phyloP scores from a whole-genome alignment of 2,797 vertebrate genomes.

The Malurus leucopterus region DNA sequence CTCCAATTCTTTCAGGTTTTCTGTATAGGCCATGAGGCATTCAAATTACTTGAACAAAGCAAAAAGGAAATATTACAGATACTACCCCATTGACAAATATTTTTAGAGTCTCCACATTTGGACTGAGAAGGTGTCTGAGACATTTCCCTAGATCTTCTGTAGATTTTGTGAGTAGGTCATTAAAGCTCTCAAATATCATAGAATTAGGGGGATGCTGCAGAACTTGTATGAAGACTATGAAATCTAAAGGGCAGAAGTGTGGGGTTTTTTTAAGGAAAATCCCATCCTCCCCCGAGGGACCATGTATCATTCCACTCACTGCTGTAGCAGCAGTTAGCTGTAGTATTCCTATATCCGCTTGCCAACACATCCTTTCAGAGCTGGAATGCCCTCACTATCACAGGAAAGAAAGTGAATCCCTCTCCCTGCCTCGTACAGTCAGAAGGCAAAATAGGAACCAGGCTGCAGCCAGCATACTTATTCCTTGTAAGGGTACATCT shows the following conservation, averaged over 20 bases:
- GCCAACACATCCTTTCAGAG: background rate
- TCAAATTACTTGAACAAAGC: background rate
- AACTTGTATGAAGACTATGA: background rate
- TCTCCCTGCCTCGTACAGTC: background rate
- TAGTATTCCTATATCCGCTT: fast-evolving
- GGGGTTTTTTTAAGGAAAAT: fast-evolving
- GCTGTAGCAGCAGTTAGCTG: background rate
- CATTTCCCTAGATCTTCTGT: background rate
- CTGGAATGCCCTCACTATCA: background rate
- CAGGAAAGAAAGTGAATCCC: background rate
- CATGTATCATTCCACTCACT: background rate
- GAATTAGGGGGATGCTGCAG: background rate
- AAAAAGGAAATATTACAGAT: background rate
- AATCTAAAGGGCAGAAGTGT: background rate
- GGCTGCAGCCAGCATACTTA: background rate
- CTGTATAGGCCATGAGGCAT: background rate
- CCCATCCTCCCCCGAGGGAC: background rate
- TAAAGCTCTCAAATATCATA: background rate
- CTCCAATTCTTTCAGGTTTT: background rate
- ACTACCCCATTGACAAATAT: background rate
- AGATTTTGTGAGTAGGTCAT: background rate
- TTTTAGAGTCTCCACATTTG: background rate
- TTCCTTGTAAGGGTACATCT: background rate
- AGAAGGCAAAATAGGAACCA: background rate
- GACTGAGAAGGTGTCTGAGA: background rate